Evolutionary conservation across 2,797 vertebrate genomes (phyloP).

Genomic region (Kryptopterus vitreolus): DNA sequence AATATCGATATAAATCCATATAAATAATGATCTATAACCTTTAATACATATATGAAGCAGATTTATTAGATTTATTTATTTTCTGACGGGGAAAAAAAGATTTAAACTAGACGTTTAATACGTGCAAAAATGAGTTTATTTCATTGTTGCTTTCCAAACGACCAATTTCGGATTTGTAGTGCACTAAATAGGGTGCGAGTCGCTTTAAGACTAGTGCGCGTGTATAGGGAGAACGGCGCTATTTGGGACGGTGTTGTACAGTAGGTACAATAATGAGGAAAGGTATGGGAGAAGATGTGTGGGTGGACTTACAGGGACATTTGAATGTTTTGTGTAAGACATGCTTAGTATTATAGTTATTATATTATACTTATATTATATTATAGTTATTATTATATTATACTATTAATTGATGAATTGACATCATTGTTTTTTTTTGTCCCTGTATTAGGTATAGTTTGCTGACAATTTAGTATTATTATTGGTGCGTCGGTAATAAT

Average conservation of each 20-base stretch:
- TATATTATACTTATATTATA: too few species aligned
- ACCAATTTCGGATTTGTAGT: background rate
- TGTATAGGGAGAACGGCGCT: background rate
- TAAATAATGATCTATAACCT: too few species aligned
- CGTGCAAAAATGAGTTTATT: background rate
- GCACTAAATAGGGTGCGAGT: background rate
- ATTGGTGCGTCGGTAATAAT: too few species aligned
- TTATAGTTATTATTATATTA: too few species aligned
- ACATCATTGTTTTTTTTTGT: background rate
- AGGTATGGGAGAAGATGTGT: background rate
- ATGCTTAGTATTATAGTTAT: too few species aligned
- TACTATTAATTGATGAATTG: background rate
- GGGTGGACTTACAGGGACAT: too few species aligned
- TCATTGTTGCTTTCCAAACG: background rate
- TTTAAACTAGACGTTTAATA: background rate
- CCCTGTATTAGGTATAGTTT: background rate
- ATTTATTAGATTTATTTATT: too few species aligned
- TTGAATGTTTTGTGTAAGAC: too few species aligned
- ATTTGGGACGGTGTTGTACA: background rate
- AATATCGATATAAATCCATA: background rate
- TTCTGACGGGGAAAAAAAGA: background rate
- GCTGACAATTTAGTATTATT: too few species aligned
- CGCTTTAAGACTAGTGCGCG: background rate
- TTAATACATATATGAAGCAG: too few species aligned
- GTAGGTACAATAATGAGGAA: background rate